These are phyloP conservation scores for Anthoscopus minutus DNA, from an alignment of 2,113 vertebrate genomes.

Conservation along the genomic window DNA sequence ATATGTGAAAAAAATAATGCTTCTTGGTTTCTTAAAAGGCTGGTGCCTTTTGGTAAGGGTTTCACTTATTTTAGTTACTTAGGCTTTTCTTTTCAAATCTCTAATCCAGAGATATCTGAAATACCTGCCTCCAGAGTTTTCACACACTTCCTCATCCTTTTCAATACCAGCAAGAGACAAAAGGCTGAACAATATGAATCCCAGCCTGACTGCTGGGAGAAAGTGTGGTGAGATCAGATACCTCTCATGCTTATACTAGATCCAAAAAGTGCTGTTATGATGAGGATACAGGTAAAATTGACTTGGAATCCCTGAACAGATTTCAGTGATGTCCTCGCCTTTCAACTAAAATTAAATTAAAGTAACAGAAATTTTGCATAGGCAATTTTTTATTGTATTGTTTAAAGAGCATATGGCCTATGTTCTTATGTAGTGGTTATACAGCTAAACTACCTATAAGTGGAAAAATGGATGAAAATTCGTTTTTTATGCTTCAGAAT, in stretches of 20 bases:
- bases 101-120: not conserved
- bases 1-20: slow-evolving; percentile 34
- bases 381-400: not conserved
- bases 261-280: not conserved
- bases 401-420: not conserved
- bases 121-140: not conserved
- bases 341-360: not conserved
- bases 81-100: slow-evolving; percentile 9
- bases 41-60: not conserved
- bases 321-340: not conserved
- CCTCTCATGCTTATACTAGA: not conserved
- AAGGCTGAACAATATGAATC: not conserved
- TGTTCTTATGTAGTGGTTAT: not conserved
- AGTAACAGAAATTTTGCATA: not conserved
- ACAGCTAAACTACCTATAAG: not conserved
- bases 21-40: slow-evolving; percentile 18
- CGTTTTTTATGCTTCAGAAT: not conserved
- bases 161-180: not conserved
- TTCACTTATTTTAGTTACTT: not conserved
- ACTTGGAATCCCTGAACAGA: not conserved
- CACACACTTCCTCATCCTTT: not conserved
- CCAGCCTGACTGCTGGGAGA: not conserved
- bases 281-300: not conserved
- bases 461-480: not conserved
- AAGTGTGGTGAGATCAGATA: not conserved